A percentile compares a stretch with the other conserved stretches of the same genome.
phyloP scores from a whole-genome alignment of 2,113 vertebrate genomes.

The Tursiops truncatus region DNA sequence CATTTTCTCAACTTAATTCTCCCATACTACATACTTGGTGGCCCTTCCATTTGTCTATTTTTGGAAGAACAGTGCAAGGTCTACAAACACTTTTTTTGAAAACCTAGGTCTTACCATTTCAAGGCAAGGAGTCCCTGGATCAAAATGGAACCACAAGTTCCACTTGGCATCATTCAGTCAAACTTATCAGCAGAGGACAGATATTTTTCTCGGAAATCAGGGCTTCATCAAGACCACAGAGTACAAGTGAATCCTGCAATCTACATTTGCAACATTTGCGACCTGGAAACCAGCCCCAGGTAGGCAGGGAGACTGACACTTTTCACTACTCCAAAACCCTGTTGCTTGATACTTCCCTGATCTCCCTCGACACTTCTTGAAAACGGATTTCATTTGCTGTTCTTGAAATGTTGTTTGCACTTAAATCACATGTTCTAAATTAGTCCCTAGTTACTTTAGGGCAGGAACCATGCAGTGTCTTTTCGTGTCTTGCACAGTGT shows the following conservation, averaged over 20 bases:
- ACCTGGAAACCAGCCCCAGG: slow-evolving; percentile 5
- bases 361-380: background rate
- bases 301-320: background rate
- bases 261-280: background rate
- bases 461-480: background rate
- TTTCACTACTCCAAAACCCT: background rate
- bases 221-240: slow-evolving; percentile 20
- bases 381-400: background rate
- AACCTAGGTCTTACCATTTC: background rate
- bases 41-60: background rate
- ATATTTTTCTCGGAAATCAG: slow-evolving; percentile 8
- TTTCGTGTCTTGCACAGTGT: background rate
- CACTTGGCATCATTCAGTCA: slow-evolving; percentile 31
- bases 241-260: background rate
- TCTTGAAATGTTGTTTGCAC: background rate
- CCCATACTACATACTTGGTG: background rate
- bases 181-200: slow-evolving; percentile 32
- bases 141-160: slow-evolving; percentile 37
- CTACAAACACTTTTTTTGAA: background rate
- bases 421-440: background rate
- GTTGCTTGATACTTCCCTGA: background rate
- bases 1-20: background rate
- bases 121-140: slow-evolving; percentile 23
- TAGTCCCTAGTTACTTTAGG: background rate
- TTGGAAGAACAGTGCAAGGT: background rate